Conservation (phyloP, 1,140 invertebrate genomes). For the Hermetia illucens region DNA sequence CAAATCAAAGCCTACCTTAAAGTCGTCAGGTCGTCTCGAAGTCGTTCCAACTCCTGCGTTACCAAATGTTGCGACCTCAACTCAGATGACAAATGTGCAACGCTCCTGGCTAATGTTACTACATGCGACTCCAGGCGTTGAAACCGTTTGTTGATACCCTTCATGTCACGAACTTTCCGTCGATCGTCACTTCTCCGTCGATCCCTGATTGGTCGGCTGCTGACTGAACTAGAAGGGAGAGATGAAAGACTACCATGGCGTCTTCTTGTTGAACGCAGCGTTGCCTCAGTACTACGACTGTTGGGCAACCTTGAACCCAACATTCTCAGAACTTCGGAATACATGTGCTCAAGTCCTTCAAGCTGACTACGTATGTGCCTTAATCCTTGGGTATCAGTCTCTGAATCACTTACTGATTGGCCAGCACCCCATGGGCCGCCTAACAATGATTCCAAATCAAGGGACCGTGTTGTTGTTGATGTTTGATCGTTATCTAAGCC, state of each 20-base stretch:
- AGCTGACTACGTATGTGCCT: conserved; percentile 67
- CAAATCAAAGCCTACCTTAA: conserved; percentile 54
- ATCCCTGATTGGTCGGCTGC: conserved; percentile 52
- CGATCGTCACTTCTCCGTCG: conserved; percentile 47
- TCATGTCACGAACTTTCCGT: conserved; percentile 62
- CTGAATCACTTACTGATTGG: conserved; percentile 51
- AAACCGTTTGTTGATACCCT: conserved; percentile 76
- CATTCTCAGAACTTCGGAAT: conserved; percentile 67
- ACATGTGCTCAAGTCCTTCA: conserved; percentile 79
- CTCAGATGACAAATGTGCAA: conserved; percentile 86
- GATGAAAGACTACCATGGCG: conserved; percentile 67
- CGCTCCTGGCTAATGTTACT: conserved; percentile 76
- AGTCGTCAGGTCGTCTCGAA: conserved; percentile 68
- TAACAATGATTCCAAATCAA: conserved; percentile 69
- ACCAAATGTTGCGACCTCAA: conserved; percentile 82
- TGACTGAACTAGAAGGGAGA: conserved; percentile 65
- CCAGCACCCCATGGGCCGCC: conserved; percentile 33
- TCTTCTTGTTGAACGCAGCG: conserved; percentile 19
- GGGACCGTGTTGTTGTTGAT: conserved; percentile 54
- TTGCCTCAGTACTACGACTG: conserved; percentile 12
- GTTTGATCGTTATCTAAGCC: conserved; percentile 62
- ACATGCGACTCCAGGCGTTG: conserved; percentile 84
- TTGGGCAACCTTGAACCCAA: conserved; percentile 50
- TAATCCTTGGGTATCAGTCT: conserved; percentile 61
- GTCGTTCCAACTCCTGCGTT: conserved; percentile 80